Percentiles rank a stretch among this genome's conserved stretches.
phyloP scores from a whole-genome alignment of 2,797 vertebrate species.

The Cuculus canorus region DNA sequence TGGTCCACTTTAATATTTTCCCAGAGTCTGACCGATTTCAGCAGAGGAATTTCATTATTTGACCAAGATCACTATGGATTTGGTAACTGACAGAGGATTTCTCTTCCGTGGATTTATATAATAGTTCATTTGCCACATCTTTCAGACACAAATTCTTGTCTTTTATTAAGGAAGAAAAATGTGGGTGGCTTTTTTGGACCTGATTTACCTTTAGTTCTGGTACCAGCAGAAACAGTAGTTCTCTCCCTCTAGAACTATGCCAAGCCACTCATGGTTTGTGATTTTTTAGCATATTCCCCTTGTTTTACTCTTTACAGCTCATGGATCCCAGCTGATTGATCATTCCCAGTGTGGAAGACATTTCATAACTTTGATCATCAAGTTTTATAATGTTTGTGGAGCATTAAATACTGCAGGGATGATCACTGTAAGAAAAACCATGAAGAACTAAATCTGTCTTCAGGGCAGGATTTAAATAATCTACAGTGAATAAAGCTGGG shows the following conservation, averaged over 20 bases:
- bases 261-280: background rate
- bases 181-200: background rate
- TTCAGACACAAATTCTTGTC: background rate
- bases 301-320: background rate
- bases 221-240: background rate
- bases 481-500: background rate
- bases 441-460: constrained; percentile 36
- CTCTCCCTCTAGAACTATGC: background rate
- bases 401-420: background rate
- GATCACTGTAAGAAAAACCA: background rate
- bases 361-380: background rate
- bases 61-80: background rate
- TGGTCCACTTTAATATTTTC: background rate
- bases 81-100: background rate
- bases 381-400: constrained; percentile 11
- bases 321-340: background rate
- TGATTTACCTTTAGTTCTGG: background rate
- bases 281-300: background rate
- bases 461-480: constrained; percentile 18
- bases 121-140: background rate
- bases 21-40: background rate
- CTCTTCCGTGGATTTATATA: background rate
- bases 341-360: background rate
- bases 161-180: background rate
- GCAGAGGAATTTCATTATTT: background rate